A percentile compares a stretch with the other conserved stretches of the same genome.
phyloP scores from a whole-genome alignment of 2,113 vertebrate species.

The Gallinago paraguaiae region DNA sequence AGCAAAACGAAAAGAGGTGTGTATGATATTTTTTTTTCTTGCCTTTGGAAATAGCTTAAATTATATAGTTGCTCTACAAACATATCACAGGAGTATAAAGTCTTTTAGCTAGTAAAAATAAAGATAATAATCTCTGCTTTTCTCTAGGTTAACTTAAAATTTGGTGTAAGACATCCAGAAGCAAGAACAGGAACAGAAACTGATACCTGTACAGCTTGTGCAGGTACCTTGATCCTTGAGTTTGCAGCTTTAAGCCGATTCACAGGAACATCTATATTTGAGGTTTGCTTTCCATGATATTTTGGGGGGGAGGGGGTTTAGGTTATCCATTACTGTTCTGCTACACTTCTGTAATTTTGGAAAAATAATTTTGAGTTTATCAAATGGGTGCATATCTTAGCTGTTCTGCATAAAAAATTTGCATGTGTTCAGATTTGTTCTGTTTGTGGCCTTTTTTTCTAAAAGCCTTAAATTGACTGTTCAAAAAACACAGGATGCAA shows the following conservation, averaged over 20 bases:
- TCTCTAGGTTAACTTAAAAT: constrained; percentile 90
- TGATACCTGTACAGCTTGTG: constrained; percentile 96
- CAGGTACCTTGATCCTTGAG: constrained; percentile 96
- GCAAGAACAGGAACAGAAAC: constrained; percentile 96
- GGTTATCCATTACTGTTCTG: background rate
- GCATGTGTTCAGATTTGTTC: background rate
- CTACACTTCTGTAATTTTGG: background rate
- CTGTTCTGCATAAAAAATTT: background rate
- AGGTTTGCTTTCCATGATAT: constrained; percentile 80
- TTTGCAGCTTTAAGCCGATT: constrained; percentile 97
- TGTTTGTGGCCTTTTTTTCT: background rate
- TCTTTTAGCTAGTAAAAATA: background rate
- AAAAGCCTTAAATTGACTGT: background rate
- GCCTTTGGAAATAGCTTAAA: background rate
- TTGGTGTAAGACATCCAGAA: constrained; percentile 91
- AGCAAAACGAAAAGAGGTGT: background rate
- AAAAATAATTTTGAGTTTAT: background rate
- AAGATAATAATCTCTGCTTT: background rate
- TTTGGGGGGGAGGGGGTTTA: background rate
- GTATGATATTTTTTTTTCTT: background rate
- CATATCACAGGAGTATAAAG: background rate
- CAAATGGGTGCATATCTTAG: background rate
- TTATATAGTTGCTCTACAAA: background rate
- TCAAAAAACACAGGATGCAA: background rate
- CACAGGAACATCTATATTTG: constrained; percentile 93